These are phyloP conservation scores for Dendronephthya gigantea DNA, from an alignment of 64 coral and sea anemone genomes.

Conservation along the genomic window DNA sequence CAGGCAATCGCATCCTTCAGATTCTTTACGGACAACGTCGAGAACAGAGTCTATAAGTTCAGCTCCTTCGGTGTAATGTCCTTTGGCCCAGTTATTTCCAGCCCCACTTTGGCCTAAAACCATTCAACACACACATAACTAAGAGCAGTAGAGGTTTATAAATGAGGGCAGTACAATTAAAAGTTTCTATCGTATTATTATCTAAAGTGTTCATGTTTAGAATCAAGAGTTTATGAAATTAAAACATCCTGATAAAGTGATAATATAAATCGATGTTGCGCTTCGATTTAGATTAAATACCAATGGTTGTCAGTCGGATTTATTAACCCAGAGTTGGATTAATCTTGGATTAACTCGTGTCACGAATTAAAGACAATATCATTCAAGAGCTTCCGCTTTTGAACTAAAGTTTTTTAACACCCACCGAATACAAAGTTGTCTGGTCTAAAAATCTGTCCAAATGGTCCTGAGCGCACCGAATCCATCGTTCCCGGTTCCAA, in stretches of 20 bases:
- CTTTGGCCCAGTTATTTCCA: slow-evolving; percentile 76
- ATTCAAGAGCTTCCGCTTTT: background rate
- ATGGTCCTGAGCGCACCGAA: slow-evolving; percentile 65
- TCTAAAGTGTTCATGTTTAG: no score
- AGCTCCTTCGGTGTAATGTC: slow-evolving; percentile 66
- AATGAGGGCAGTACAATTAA: background rate
- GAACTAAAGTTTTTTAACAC: background rate
- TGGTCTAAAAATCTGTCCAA: slow-evolving; percentile 63
- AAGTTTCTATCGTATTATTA: no score
- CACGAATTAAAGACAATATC: no score
- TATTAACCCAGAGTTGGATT: no score
- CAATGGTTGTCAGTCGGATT: background rate
- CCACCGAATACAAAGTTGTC: slow-evolving; percentile 76
- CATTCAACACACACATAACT: background rate
- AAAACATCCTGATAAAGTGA: no score
- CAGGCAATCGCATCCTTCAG: slow-evolving; percentile 59
- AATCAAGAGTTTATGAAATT: no score
- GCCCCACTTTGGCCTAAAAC: slow-evolving; percentile 62
- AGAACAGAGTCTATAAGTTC: slow-evolving; percentile 66
- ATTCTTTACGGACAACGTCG: slow-evolving; percentile 64
- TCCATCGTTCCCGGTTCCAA: slow-evolving; percentile 78
- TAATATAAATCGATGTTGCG: no score
- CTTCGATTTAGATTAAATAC: background rate
- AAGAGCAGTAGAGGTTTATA: background rate
- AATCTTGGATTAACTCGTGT: no score